phyloP scores from a whole-genome alignment of 2,113 vertebrate genomes.

The Talpa occidentalis region DNA sequence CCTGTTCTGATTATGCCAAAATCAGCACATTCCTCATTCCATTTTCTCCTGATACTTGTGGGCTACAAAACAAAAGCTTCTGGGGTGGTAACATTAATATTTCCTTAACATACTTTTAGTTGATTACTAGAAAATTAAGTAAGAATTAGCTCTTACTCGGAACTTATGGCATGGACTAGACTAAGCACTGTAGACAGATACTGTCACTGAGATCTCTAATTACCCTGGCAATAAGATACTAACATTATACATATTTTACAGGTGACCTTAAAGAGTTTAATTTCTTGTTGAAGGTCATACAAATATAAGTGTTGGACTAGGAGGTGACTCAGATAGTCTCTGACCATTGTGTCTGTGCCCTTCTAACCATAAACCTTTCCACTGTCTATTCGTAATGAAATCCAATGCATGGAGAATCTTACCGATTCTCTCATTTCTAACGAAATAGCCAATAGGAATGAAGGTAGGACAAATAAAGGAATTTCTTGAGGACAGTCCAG shows the following conservation, averaged over 20 bases:
- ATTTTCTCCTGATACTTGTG: background rate
- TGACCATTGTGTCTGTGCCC: background rate
- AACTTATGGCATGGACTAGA: background rate
- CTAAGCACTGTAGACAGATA: background rate
- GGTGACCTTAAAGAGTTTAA: background rate
- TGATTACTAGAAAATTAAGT: background rate
- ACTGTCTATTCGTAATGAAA: background rate
- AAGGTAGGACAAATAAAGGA: background rate
- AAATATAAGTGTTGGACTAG: background rate
- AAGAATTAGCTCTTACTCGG: background rate
- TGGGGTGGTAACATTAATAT: background rate
- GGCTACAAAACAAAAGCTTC: background rate
- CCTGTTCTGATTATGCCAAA: background rate
- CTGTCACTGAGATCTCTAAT: background rate
- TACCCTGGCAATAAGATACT: background rate
- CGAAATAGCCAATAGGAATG: background rate
- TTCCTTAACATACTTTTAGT: slow-evolving; percentile 37
- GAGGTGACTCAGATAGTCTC: background rate
- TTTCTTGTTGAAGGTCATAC: background rate
- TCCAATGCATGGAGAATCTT: background rate
- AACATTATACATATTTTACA: background rate
- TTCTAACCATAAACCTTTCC: background rate
- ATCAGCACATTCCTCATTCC: background rate
- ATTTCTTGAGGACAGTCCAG: background rate
- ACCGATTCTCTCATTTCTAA: background rate